Percentiles rank a stretch among this genome's conserved stretches.
Conservation (phyloP, 2,797 vertebrate species). For the Amphiprion clarkii region DNA sequence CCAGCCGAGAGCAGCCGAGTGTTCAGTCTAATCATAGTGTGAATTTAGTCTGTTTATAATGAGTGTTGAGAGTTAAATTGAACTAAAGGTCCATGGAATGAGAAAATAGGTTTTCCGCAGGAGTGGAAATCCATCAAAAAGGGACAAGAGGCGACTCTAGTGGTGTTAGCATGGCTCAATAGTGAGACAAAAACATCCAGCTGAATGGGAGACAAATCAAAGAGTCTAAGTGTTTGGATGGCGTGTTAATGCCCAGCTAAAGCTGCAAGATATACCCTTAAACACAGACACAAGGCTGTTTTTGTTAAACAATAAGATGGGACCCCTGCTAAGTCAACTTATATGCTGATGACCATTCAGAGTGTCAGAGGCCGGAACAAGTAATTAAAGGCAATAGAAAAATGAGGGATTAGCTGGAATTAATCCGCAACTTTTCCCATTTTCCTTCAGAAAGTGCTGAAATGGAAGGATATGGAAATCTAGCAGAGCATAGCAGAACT, state of each 20-base stretch:
- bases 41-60: slow-evolving; percentile 44
- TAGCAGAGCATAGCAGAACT: slow-evolving; percentile 76
- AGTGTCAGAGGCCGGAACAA: slow-evolving; percentile 72
- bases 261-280: slow-evolving; percentile 20
- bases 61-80: slow-evolving; percentile 40
- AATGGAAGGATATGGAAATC: slow-evolving; percentile 78
- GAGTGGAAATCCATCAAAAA: slow-evolving; percentile 53
- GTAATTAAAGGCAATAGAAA: slow-evolving; percentile 80
- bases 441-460: slow-evolving; percentile 71
- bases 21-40: slow-evolving; percentile 29
- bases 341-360: slow-evolving; percentile 68
- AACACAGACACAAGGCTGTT: slow-evolving; percentile 27
- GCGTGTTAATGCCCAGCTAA: slow-evolving; percentile 9
- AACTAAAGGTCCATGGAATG: slow-evolving; percentile 44
- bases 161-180: slow-evolving; percentile 36
- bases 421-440: slow-evolving; percentile 81
- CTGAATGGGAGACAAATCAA: slow-evolving; percentile 30
- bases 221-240: not conserved
- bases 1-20: slow-evolving; percentile 20
- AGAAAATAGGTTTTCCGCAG: slow-evolving; percentile 53
- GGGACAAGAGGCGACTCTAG: slow-evolving; percentile 40
- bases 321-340: slow-evolving; percentile 54
- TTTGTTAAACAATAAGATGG: slow-evolving; percentile 43
- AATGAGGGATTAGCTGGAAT: slow-evolving; percentile 78
- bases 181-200: slow-evolving; percentile 54